Conservation (phyloP, 2,113 vertebrate species). For the Sclerurus mexicanus region DNA sequence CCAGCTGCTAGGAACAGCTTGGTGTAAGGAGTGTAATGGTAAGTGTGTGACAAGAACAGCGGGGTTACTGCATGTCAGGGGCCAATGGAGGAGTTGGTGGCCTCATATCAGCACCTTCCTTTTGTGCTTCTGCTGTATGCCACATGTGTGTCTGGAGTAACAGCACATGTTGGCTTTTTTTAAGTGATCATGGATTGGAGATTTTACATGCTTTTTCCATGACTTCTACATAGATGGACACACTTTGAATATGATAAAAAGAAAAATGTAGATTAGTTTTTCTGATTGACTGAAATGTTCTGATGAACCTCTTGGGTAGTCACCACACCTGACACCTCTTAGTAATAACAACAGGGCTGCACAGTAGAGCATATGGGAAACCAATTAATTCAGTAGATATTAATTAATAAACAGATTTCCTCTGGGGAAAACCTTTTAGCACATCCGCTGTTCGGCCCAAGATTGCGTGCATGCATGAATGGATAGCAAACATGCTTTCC, state of each 20-base stretch:
- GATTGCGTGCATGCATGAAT: not conserved
- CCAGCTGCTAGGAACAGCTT: not conserved
- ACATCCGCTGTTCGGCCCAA: not conserved
- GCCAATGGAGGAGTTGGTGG: rapidly evolving
- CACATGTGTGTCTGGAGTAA: not conserved
- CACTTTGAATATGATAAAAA: not conserved
- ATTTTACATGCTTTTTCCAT: not conserved
- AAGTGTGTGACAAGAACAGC: not conserved
- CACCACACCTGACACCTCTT: not conserved
- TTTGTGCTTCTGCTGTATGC: not conserved
- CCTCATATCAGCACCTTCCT: not conserved
- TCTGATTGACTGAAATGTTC: not conserved
- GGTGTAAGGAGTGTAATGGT: rapidly evolving
- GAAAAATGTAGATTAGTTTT: rapidly evolving
- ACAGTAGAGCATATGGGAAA: not conserved
- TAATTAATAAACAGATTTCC: conserved; percentile 37
- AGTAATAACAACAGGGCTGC: not conserved
- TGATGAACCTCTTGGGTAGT: not conserved
- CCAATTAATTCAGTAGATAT: conserved; percentile 1
- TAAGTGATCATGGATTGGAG: not conserved
- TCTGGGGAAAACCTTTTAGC: not conserved
- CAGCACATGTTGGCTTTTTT: not conserved
- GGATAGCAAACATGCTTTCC: not conserved
- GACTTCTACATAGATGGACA: rapidly evolving
- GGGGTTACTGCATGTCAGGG: not conserved